Evolutionary conservation across 2,888 invertebrate species (phyloP), one percentile per base, ranked within the genome.

Genomic region (Lithophane semibrunnea): DNA sequence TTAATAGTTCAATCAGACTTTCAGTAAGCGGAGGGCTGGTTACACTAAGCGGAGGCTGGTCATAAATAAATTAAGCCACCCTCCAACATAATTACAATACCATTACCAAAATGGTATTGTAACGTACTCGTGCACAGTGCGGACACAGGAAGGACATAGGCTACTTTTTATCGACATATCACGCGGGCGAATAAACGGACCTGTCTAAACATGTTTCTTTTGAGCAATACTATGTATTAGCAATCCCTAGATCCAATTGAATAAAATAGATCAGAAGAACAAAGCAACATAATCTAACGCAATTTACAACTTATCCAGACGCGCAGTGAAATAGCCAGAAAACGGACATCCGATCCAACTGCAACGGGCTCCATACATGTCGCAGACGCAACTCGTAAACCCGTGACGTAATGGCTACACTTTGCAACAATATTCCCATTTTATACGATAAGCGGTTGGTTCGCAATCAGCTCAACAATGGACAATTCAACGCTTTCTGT

Each of bases 371-470:
- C 64, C 71, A 67, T 75, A 82, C 44, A 76, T 54, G 76, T 77
- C 44, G 64, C 81, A 86, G 77, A 76, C 78, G 81, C 61, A 70
- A 44, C 76, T 79, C 72, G 70, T 79, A 86, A 86, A 82, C 64
- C 60, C 9, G 60, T 73, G 76, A 81, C 68, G 67, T 70, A 73
- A 74, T 64, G 54, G 73, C 44, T 21, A 74, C 82, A 74, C 77
- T 85, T 85, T 37, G 61, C 78, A 77, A 83, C 85, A 81, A 85
- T 80, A 83, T 70, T 49, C 58, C 67, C 85, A 66, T 85, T 83
- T 85, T 84, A 75, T 75, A 75, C 69, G 83, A 73, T 82, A 85
- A 84, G 78, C 83, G 83, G 85, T 77, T 24, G 60, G 72, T 74
- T 68, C 47, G 83, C 79, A 84, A 84, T 85, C 83, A 75, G 63